Percentiles rank a stretch among this genome's conserved stretches.
phyloP scores from a whole-genome alignment of 92 coral and sea anemone species.

The Montipora capitata region DNA sequence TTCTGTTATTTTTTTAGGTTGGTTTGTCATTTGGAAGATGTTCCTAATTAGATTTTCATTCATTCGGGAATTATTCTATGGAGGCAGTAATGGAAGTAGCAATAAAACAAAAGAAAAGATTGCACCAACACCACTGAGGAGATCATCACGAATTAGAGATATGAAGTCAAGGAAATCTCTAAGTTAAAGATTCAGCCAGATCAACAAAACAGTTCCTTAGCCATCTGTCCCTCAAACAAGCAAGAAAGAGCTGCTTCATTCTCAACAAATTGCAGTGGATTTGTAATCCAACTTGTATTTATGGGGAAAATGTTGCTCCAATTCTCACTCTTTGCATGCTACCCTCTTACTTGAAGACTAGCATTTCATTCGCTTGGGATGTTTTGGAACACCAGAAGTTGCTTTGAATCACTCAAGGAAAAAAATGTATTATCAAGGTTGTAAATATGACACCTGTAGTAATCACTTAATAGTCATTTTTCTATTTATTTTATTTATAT shows the following conservation, averaged over 20 bases:
- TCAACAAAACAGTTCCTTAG: not conserved
- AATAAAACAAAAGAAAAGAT: constrained; percentile 65
- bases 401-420: too few relatives aligned
- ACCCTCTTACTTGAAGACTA: not conserved
- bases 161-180: constrained; percentile 35
- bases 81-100: constrained; percentile 81
- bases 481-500: too few relatives aligned
- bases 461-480: too few relatives aligned
- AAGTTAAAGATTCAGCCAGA: not conserved
- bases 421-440: too few relatives aligned
- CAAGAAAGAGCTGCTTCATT: not conserved
- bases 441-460: too few relatives aligned
- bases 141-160: constrained; percentile 90
- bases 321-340: not conserved
- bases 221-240: not conserved
- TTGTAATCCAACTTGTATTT: not conserved
- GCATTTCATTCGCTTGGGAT: not conserved
- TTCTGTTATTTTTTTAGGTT: constrained; percentile 58
- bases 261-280: not conserved
- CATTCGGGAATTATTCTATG: constrained; percentile 95
- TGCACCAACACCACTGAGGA: constrained; percentile 82
- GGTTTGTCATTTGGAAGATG: constrained; percentile 98
- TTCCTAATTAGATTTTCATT: constrained; percentile 94
- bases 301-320: not conserved
- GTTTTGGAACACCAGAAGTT: too few relatives aligned